A percentile compares a stretch with the other conserved stretches of the same genome.
Evolutionary conservation across 2,797 vertebrate genomes (phyloP).

Genomic region (Xyrichtys novacula): DNA sequence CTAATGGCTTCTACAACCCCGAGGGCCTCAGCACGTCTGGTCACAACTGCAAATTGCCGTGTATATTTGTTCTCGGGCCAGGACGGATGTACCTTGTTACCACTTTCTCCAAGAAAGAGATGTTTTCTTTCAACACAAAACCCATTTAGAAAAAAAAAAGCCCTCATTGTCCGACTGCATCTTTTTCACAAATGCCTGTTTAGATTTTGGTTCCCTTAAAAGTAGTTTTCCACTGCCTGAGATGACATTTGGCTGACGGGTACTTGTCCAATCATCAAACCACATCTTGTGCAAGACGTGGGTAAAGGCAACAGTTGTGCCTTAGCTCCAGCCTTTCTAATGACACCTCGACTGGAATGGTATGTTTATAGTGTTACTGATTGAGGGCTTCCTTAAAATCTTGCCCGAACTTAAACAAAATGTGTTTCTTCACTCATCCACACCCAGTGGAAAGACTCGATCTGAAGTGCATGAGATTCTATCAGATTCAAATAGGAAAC

Average conservation of each 20-base stretch:
- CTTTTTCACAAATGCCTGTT: constrained; percentile 68
- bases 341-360: constrained; percentile 78
- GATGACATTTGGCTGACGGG: constrained; percentile 72
- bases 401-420: constrained; percentile 80
- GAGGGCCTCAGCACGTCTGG: constrained; percentile 45
- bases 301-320: constrained; percentile 64
- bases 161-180: constrained; percentile 65
- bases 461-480: constrained; percentile 51
- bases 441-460: constrained; percentile 70
- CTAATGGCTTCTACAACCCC: constrained; percentile 12
- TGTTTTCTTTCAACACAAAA: constrained; percentile 59
- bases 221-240: constrained; percentile 67
- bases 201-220: constrained; percentile 70
- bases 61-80: constrained; percentile 74
- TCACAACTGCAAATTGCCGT: constrained; percentile 66
- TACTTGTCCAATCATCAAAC: constrained; percentile 74
- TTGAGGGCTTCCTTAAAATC: constrained; percentile 83
- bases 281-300: constrained; percentile 75
- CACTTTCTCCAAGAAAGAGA: constrained; percentile 40
- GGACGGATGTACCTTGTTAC: constrained; percentile 69
- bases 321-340: constrained; percentile 76
- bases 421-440: constrained; percentile 75
- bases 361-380: constrained; percentile 81
- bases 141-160: constrained; percentile 41
- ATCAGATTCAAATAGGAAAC: constrained; percentile 70